These are phyloP conservation scores for Eucera pruinosa DNA, from an alignment of 2,888 invertebrate species.

Conservation along the genomic window DNA sequence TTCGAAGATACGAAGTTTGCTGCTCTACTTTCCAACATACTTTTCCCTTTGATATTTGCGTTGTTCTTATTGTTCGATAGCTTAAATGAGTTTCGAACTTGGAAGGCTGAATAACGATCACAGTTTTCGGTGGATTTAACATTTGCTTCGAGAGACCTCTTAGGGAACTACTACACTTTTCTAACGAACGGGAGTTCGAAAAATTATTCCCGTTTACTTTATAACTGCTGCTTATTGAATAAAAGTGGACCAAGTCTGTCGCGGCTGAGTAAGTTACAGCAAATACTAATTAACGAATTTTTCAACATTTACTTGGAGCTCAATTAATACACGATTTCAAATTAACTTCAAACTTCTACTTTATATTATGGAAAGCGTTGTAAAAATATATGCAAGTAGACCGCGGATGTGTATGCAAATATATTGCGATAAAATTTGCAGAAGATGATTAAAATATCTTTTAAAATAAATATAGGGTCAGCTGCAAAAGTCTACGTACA, in stretches of 20 bases:
- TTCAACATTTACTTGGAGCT: neutral
- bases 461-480: no score
- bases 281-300: neutral
- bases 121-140: conserved; percentile 35
- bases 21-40: conserved; percentile 41
- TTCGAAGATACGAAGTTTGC: conserved; percentile 47
- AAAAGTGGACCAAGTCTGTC: neutral
- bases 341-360: no score
- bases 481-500: no score
- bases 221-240: neutral
- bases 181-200: neutral
- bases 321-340: no score
- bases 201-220: neutral
- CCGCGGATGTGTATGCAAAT: no score
- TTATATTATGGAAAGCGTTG: no score
- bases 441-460: no score
- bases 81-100: conserved; percentile 63
- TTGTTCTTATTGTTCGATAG: conserved; percentile 42
- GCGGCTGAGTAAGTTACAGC: neutral
- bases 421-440: no score
- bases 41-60: conserved; percentile 43
- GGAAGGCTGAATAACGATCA: conserved; percentile 24
- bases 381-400: no score
- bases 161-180: neutral
- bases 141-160: conserved; percentile 5